Conservation (phyloP, 2,797 vertebrate genomes). For the Sphenodon punctatus region DNA sequence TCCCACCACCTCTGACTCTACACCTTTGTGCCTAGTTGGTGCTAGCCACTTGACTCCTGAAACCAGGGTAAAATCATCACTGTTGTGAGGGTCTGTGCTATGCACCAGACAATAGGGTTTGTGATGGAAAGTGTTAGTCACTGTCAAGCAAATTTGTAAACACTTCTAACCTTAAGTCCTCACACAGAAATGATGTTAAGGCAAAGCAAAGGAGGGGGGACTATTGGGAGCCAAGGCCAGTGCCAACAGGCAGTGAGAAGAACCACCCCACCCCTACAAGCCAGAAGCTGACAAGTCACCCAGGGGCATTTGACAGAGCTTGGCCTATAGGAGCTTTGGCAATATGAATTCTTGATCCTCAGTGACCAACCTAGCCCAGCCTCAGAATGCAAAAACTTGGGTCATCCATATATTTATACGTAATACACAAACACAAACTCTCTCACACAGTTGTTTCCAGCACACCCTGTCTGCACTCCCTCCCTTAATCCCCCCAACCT, state of each 20-base stretch:
- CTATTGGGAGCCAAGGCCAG: not conserved
- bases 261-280: too few relatives aligned
- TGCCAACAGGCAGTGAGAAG: not conserved
- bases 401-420: not conserved
- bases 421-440: not conserved
- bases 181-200: not conserved
- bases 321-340: not conserved
- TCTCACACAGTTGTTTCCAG: not conserved
- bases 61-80: too few relatives aligned
- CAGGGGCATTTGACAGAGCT: too few relatives aligned
- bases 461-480: not conserved
- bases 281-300: too few relatives aligned
- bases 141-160: not conserved
- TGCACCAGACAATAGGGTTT: not conserved
- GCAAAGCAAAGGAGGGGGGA: not conserved
- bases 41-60: too few relatives aligned
- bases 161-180: not conserved
- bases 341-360: not conserved
- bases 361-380: constrained; percentile 2
- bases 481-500: not conserved
- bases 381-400: not conserved
- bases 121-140: not conserved
- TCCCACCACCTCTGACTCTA: too few relatives aligned
- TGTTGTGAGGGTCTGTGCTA: too few relatives aligned
- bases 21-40: too few relatives aligned